A percentile compares a stretch with the other conserved stretches of the same genome.
These are phyloP conservation scores for Euplexia lucipara DNA, from an alignment of 2,888 invertebrate species.

Conservation along the genomic window DNA sequence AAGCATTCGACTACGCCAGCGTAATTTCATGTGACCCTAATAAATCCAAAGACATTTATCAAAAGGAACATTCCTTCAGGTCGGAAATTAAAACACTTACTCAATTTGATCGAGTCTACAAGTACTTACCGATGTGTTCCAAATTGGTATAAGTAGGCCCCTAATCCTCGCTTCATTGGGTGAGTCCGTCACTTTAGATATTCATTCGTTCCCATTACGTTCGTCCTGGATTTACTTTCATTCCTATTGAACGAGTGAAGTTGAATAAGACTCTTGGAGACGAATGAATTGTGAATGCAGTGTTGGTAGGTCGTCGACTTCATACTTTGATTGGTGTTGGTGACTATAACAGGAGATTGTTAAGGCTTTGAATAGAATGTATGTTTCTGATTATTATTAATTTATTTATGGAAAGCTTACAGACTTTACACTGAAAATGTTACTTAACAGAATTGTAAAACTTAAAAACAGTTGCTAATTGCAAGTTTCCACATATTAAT, in stretches of 20 bases:
- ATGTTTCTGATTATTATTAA: not conserved
- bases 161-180: constrained; percentile 59
- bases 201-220: constrained; percentile 67
- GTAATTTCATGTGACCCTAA: constrained; percentile 18
- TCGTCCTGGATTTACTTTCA: constrained; percentile 77
- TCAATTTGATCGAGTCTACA: constrained; percentile 55
- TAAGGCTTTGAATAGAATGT: not conserved
- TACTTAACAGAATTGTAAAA: no score
- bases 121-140: constrained; percentile 49
- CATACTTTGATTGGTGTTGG: constrained; percentile 26
- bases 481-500: no score
- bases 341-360: constrained; percentile 2
- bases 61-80: constrained; percentile 27
- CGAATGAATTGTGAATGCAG: constrained; percentile 47
- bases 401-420: no score
- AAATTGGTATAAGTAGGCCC: constrained; percentile 59
- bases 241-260: constrained; percentile 74
- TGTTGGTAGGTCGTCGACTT: constrained; percentile 21
- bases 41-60: constrained; percentile 29
- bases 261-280: constrained; percentile 52
- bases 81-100: constrained; percentile 60
- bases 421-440: no score
- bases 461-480: no score
- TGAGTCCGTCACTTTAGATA: constrained; percentile 70
- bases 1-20: not conserved